A percentile compares a stretch with the other conserved stretches of the same genome.
Evolutionary conservation across 2,797 vertebrate species (phyloP).

Genomic region (Sebastes melanostomus): DNA sequence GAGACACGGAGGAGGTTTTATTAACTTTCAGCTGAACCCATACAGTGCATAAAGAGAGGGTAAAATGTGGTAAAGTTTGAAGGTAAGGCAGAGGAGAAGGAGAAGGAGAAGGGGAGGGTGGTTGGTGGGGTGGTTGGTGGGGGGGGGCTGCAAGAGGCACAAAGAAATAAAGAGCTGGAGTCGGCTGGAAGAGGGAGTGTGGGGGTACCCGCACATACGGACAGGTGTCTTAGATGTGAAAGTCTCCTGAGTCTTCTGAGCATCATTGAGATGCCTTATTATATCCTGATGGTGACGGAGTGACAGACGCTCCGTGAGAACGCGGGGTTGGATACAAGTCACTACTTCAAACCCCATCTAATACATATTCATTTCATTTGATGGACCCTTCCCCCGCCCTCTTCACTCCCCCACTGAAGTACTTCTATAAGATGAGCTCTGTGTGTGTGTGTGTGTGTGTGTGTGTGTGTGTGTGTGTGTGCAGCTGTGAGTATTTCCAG

Average conservation of each 20-base stretch:
- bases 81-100: constrained; percentile 44
- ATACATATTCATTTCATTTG: constrained; percentile 79
- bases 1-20: constrained; percentile 37
- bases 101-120: background rate
- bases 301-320: constrained; percentile 65
- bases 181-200: constrained; percentile 39
- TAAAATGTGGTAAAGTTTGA: constrained; percentile 58
- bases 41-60: constrained; percentile 55
- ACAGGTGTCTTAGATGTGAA: constrained; percentile 74
- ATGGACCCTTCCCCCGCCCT: constrained; percentile 65
- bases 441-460: constrained; percentile 7
- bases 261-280: constrained; percentile 70
- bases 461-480: background rate
- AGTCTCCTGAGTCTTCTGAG: constrained; percentile 63
- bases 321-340: constrained; percentile 67
- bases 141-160: constrained; percentile 35
- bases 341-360: constrained; percentile 65
- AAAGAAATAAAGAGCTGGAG: constrained; percentile 54
- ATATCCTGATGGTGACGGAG: constrained; percentile 68
- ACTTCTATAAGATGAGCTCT: constrained; percentile 49
- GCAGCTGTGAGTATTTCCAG: constrained; percentile 4
- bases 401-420: constrained; percentile 43
- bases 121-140: background rate
- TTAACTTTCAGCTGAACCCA: constrained; percentile 60
- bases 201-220: constrained; percentile 48